Evolutionary conservation across 2,888 invertebrate species (phyloP).

Genomic region (Noctuana brunneofusca): DNA sequence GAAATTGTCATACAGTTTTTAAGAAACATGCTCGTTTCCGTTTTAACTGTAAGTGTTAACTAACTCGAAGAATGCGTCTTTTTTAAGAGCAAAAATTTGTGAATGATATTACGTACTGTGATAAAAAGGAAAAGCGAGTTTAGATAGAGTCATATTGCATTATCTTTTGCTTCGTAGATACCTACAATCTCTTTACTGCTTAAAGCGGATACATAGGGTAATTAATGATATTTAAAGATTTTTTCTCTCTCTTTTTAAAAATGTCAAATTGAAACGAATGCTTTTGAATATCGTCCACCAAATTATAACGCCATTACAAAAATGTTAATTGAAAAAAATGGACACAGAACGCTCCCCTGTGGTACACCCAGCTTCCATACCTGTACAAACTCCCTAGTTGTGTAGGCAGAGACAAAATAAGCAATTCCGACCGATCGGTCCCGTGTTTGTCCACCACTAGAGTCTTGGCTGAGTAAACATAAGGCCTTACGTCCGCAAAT

Average conservation of each 20-base stretch:
- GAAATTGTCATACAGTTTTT: neutral
- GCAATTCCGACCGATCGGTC: slow-evolving; percentile 81
- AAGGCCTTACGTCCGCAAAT: slow-evolving; percentile 81
- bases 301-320: slow-evolving; percentile 64
- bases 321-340: slow-evolving; percentile 56
- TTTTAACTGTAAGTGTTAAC: neutral
- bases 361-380: slow-evolving; percentile 67
- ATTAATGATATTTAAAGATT: too few species aligned
- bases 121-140: too few species aligned
- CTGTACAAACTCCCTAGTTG: slow-evolving; percentile 71
- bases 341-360: slow-evolving; percentile 60
- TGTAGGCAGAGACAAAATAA: slow-evolving; percentile 82
- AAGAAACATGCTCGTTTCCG: neutral
- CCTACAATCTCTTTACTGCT: too few species aligned
- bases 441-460: slow-evolving; percentile 81
- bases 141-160: too few species aligned
- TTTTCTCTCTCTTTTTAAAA: too few species aligned
- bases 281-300: slow-evolving; percentile 60
- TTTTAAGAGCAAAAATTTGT: too few species aligned
- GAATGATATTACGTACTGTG: too few species aligned
- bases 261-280: too few species aligned
- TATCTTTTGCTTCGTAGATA: too few species aligned
- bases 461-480: slow-evolving; percentile 79
- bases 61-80: too few species aligned
- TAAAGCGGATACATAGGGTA: too few species aligned